These are phyloP conservation scores for Arctopsyche grandis DNA, from an alignment of 1,140 invertebrate species.

Conservation along the genomic window DNA sequence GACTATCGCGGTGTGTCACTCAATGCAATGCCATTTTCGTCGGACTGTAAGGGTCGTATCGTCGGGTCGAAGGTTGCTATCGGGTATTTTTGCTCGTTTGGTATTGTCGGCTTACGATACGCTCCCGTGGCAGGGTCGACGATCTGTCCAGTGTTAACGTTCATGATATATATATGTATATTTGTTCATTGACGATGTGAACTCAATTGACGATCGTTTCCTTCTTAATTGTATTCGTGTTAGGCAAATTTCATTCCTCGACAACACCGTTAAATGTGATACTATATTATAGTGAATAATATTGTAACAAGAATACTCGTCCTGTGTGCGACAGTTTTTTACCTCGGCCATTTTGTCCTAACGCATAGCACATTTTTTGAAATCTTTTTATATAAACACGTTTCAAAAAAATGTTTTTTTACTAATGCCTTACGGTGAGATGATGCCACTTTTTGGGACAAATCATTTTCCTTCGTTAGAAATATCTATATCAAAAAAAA, in stretches of 20 bases:
- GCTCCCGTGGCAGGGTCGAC: no score
- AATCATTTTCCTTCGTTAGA: constrained; percentile 35
- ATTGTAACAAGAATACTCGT: neutral
- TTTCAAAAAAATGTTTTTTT: constrained; percentile 38
- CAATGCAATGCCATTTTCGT: no score
- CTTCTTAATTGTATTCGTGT: neutral
- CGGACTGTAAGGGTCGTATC: no score
- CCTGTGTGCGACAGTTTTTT: constrained; percentile 6
- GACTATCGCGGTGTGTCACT: no score
- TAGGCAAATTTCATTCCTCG: constrained; percentile 4
- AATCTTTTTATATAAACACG: constrained; percentile 28
- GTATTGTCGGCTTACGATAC: no score
- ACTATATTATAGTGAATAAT: constrained; percentile 28
- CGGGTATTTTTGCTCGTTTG: no score
- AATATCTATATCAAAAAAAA: neutral
- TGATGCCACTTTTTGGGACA: constrained; percentile 44
- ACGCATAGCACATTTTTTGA: constrained; percentile 16
- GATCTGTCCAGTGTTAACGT: no score
- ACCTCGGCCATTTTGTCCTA: constrained; percentile 13
- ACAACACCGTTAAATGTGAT: constrained; percentile 31
- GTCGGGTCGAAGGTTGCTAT: no score
- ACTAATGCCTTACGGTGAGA: constrained; percentile 34
- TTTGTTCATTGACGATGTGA: no score
- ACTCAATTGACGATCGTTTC: no score
- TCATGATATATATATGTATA: no score